Conservation (phyloP, 2,888 invertebrate species). For the Xanthia togata region DNA sequence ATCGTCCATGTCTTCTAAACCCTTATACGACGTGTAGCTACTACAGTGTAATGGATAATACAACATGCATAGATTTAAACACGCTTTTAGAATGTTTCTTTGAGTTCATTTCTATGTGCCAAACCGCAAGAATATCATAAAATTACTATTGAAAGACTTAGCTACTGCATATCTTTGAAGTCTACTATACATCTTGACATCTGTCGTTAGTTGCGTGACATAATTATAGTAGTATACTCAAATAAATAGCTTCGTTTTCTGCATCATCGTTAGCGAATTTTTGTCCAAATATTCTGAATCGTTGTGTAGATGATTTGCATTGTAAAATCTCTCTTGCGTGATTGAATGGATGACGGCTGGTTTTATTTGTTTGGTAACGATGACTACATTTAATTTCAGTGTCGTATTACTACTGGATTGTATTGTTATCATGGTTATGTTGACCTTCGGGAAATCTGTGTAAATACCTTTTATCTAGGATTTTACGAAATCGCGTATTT, state of each 20-base stretch:
- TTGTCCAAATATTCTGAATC: slow-evolving; percentile 23
- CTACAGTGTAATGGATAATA: background rate
- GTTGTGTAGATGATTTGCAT: slow-evolving; percentile 24
- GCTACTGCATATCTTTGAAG: slow-evolving; percentile 35
- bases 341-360: slow-evolving; percentile 28
- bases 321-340: slow-evolving; percentile 40
- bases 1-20: background rate
- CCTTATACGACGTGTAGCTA: background rate
- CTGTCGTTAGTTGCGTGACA: slow-evolving; percentile 30
- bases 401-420: slow-evolving; percentile 24
- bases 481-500: slow-evolving; percentile 26
- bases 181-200: slow-evolving; percentile 21
- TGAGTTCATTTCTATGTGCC: slow-evolving; percentile 15
- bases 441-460: slow-evolving; percentile 33
- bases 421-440: slow-evolving; percentile 38
- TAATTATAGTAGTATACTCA: background rate
- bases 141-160: slow-evolving; percentile 39
- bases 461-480: slow-evolving; percentile 42
- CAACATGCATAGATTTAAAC: background rate
- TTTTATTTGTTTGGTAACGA: slow-evolving; percentile 31
- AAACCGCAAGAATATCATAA: slow-evolving; percentile 57
- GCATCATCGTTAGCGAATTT: slow-evolving; percentile 47
- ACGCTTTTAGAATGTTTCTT: slow-evolving; percentile 23
- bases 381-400: slow-evolving; percentile 42
- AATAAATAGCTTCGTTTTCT: slow-evolving; percentile 29